These are phyloP conservation scores for Tillus elongatus DNA, from an alignment of 2,888 invertebrate genomes.

Conservation along the genomic window DNA sequence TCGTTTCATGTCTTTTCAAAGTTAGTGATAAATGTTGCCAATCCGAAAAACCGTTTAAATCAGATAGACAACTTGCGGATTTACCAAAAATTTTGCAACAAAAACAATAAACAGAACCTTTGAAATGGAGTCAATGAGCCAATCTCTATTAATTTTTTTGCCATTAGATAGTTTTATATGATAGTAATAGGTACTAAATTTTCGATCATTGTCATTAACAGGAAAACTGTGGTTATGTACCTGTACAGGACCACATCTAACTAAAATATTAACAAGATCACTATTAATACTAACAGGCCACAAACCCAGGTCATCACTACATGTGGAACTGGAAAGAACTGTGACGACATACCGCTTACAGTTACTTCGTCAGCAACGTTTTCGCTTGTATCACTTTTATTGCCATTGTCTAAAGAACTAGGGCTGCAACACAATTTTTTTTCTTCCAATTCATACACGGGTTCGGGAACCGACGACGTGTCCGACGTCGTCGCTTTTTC, in stretches of 20 bases:
- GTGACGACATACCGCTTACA: slow-evolving; percentile 10
- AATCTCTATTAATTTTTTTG: slow-evolving; percentile 17
- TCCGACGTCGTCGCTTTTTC: slow-evolving; percentile 7
- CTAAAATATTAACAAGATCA: slow-evolving; percentile 13
- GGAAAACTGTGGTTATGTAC: too few relatives aligned
- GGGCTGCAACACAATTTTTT: slow-evolving; percentile 12
- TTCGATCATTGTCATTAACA: slow-evolving; percentile 12
- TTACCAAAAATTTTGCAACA: slow-evolving; percentile 21
- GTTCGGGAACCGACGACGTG: too few relatives aligned
- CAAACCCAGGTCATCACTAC: slow-evolving; percentile 14
- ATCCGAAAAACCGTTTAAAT: too few relatives aligned
- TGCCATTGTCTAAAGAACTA: too few relatives aligned
- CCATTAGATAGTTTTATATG: slow-evolving; percentile 15
- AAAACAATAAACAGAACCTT: slow-evolving; percentile 21
- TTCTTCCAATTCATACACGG: slow-evolving; percentile 12
- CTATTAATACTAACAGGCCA: slow-evolving; percentile 11
- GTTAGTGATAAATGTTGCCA: too few relatives aligned
- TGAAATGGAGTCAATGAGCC: slow-evolving; percentile 20
- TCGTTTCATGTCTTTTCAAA: too few relatives aligned
- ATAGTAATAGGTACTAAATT: slow-evolving; percentile 13
- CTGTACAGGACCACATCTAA: slow-evolving; percentile 13
- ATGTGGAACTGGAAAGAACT: slow-evolving; percentile 8
- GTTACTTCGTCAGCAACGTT: slow-evolving; percentile 10
- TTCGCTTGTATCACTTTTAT: slow-evolving; percentile 9
- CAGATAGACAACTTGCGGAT: slow-evolving; percentile 13